A percentile compares a stretch with the other conserved stretches of the same genome.
These are phyloP conservation scores for Linyphia triangularis DNA, from an alignment of 2,888 invertebrate genomes.

Conservation along the genomic window DNA sequence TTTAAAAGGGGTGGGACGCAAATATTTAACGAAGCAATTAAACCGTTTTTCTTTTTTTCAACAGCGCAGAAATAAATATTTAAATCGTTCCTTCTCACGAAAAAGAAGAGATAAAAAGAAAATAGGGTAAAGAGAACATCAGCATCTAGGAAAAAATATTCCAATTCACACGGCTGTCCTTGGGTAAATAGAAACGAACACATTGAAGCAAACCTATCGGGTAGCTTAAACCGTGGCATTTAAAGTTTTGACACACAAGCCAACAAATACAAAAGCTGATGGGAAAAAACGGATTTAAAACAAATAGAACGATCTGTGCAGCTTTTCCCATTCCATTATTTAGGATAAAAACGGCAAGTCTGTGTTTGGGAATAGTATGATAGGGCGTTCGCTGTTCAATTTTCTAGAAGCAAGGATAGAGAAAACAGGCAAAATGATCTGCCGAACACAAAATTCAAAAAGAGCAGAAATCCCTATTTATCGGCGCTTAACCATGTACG, in stretches of 20 bases:
- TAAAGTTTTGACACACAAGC: conserved; percentile 27
- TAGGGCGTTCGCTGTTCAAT: conserved; percentile 25
- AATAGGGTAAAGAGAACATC: not conserved
- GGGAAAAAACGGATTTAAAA: conserved; percentile 33
- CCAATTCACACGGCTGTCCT: conserved; percentile 1
- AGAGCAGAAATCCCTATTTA: conserved; percentile 33
- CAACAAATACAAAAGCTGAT: conserved; percentile 20
- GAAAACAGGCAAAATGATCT: conserved; percentile 19
- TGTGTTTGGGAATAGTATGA: conserved; percentile 11
- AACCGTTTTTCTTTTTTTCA: not conserved
- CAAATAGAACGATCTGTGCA: conserved; percentile 36
- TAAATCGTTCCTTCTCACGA: conserved; percentile 42
- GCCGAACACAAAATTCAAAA: not conserved
- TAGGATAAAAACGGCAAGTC: conserved; percentile 42
- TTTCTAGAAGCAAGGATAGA: conserved; percentile 19
- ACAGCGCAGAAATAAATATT: conserved; percentile 30
- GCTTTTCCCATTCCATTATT: conserved; percentile 28
- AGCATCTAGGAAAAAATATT: conserved; percentile 10
- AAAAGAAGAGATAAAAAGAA: not conserved
- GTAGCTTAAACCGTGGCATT: conserved; percentile 28
- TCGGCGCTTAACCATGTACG: conserved; percentile 5
- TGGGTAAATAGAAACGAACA: not conserved
- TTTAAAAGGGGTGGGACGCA: not conserved
- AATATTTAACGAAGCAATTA: conserved; percentile 55
- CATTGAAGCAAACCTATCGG: conserved; percentile 16